A percentile compares a stretch with the other conserved stretches of the same genome.
phyloP scores from a whole-genome alignment of 1,140 invertebrate species.

The Tigriopus japonicus region DNA sequence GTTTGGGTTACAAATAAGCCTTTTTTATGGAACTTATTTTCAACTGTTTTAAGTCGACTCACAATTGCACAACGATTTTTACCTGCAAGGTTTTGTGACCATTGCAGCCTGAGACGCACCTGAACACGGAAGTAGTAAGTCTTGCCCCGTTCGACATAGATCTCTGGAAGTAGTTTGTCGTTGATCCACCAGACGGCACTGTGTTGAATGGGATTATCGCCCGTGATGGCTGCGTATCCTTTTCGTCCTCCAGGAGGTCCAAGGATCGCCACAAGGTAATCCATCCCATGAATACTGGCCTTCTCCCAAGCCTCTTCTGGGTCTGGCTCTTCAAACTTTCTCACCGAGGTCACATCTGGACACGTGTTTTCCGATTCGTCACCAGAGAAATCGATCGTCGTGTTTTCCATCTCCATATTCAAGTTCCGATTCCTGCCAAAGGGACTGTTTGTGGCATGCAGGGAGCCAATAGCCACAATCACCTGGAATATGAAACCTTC shows the following conservation, averaged over 20 bases:
- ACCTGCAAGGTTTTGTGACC: no score
- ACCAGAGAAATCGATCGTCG: background rate
- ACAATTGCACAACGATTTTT: no score
- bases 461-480: background rate
- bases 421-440: background rate
- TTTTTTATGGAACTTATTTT: no score
- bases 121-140: slow-evolving; percentile 79
- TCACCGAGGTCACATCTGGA: background rate
- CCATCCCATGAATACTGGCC: background rate
- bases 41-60: no score
- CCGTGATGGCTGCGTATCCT: slow-evolving; percentile 67
- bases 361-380: background rate
- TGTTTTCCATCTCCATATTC: background rate
- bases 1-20: no score
- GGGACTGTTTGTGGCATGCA: background rate
- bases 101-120: no score
- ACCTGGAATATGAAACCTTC: background rate
- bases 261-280: slow-evolving; percentile 28
- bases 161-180: slow-evolving; percentile 73
- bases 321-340: background rate
- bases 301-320: background rate
- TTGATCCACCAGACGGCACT: slow-evolving; percentile 82
- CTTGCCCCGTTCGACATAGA: slow-evolving; percentile 69
- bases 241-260: slow-evolving; percentile 69
- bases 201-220: slow-evolving; percentile 67